Evolutionary conservation across 2,888 invertebrate genomes (phyloP).

Genomic region (Drosophila peninsularis): DNA sequence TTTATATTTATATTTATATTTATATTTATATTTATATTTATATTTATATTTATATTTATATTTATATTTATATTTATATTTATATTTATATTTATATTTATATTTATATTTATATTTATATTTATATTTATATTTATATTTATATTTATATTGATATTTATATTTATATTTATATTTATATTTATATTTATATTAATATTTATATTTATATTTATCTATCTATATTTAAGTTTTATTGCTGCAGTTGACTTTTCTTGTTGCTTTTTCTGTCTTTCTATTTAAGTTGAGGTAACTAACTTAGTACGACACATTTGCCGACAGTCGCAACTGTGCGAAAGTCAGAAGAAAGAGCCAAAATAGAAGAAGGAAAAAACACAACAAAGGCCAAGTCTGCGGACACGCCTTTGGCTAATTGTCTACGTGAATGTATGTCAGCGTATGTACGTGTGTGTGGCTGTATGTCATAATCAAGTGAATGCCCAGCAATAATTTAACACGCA

Average conservation of each 20-base stretch:
- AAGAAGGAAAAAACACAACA: slow-evolving; percentile 11
- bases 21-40: slow-evolving; percentile 1
- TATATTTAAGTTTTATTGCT: background rate
- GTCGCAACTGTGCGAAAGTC: slow-evolving; percentile 7
- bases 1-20: slow-evolving; percentile 1
- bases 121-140: background rate
- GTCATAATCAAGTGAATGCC: slow-evolving; percentile 77
- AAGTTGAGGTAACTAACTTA: slow-evolving; percentile 12
- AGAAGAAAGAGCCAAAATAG: slow-evolving; percentile 12
- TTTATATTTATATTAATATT: background rate
- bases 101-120: slow-evolving; percentile 2
- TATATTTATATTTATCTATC: background rate
- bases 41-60: slow-evolving; percentile 1
- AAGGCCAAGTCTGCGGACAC: slow-evolving; percentile 61
- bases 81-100: slow-evolving; percentile 2
- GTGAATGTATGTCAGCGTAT: slow-evolving; percentile 22
- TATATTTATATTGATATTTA: background rate
- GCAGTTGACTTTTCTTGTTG: background rate
- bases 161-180: background rate
- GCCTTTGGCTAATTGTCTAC: slow-evolving; percentile 69
- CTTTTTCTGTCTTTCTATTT: slow-evolving; percentile 5
- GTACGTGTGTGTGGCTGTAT: slow-evolving; percentile 44
- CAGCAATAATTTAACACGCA: slow-evolving; percentile 70
- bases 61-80: slow-evolving; percentile 2
- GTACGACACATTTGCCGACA: slow-evolving; percentile 11